Evolutionary conservation across 2,113 vertebrate species (phyloP), one percentile per base, ranked within the genome.

Genomic region (Melanocharis versteri): DNA sequence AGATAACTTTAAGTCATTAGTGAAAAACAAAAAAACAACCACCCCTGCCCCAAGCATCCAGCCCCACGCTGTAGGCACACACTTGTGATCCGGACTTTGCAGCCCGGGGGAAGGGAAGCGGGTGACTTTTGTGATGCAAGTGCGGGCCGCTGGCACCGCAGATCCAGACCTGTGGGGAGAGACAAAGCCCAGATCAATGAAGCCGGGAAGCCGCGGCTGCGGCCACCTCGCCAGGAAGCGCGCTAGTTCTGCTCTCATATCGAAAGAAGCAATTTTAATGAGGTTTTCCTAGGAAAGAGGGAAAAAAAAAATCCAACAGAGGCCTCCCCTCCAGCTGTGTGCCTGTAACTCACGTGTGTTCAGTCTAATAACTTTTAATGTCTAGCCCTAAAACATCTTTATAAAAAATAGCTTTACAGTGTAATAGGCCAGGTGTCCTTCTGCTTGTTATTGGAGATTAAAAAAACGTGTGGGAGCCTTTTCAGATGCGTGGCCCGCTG

Each of bases 311-410:
- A 47, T 40, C 27, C 81, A 96, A 75, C 66, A 90, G 90, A 97
- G 91, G 95, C 92, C 94, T 92, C 70, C 81, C 82, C 68, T 97
- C 97, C 97, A 98, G 97, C 97, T 98, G 97, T 57, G 96, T 95
- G 83, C 96, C 97, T 98, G 96, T 97, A 98, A 96, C 97, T 98
- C 86, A 95, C 86, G 96, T 97, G 97, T 96, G 93, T 97, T 98
- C 97, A 96, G 89, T 97, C 97, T 97, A 98, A 97, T 98, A 98
- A 98, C 98, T 98, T 98, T 98, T 98, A 98, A 98, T 97, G 98
- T 95, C 96, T 97, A 96, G 92, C 97, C 96, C 96, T 98, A 98
- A 98, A 98, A 98, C 95, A 97, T 98, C 97, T 98, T 98, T 97
- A 98, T 98, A 98, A 98, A 98, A 98, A 97, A 98, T 96, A 96